Conservation (phyloP, 2,888 invertebrate genomes). For the Drosophila aldrichi region DNA sequence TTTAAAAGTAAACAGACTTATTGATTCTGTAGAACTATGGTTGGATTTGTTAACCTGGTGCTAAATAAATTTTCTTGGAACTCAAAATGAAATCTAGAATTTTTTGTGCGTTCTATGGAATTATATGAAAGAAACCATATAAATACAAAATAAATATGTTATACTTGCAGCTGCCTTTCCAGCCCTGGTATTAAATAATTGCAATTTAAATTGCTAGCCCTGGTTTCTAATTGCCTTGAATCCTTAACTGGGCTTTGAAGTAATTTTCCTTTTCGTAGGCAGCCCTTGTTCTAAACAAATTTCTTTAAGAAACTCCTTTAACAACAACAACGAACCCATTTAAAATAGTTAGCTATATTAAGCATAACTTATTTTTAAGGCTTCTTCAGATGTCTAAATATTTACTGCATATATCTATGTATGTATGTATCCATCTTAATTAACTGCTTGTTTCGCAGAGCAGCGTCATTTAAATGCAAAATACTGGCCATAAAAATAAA, state of each 20-base stretch:
- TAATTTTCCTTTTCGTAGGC: too few species aligned
- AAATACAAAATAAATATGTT: too few species aligned
- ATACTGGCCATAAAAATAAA: slow-evolving; percentile 35
- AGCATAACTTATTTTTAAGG: slow-evolving; percentile 8
- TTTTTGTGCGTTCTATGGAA: not conserved
- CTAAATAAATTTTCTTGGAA: not conserved
- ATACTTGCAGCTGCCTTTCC: too few species aligned
- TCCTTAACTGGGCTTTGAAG: not conserved
- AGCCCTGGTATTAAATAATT: not conserved
- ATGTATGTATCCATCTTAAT: slow-evolving; percentile 12
- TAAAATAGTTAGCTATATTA: slow-evolving; percentile 8
- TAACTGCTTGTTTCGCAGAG: slow-evolving; percentile 22
- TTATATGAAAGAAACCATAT: not conserved
- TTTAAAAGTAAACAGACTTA: not conserved
- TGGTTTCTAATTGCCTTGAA: not conserved
- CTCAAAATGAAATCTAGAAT: not conserved
- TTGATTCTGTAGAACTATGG: not conserved
- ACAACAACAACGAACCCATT: not conserved
- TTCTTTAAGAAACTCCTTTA: not conserved
- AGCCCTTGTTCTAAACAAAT: not conserved
- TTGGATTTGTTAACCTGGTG: not conserved
- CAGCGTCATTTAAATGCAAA: slow-evolving; percentile 39
- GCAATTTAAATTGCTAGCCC: not conserved
- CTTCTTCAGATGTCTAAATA: not conserved
- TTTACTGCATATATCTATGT: not conserved